These are phyloP conservation scores for Thereva unica DNA, from an alignment of 2,888 invertebrate species.

Conservation along the genomic window DNA sequence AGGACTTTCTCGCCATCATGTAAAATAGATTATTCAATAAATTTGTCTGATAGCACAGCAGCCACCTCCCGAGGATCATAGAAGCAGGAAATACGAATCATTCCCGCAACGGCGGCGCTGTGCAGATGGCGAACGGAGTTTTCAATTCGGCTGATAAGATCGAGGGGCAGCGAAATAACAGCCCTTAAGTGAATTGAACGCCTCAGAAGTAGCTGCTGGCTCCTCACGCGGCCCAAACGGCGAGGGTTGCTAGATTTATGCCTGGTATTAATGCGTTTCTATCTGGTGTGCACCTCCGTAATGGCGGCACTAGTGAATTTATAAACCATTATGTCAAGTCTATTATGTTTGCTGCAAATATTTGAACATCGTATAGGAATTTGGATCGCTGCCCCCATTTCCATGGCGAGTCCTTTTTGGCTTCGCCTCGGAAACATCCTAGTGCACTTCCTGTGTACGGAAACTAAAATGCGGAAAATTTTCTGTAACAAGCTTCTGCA, in stretches of 20 bases:
- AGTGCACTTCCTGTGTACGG: slow-evolving; percentile 14
- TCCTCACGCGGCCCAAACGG: background rate
- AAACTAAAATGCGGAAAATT: slow-evolving; percentile 17
- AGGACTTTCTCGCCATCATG: slow-evolving; percentile 38
- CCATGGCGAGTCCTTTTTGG: background rate
- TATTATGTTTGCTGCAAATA: background rate
- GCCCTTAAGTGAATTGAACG: slow-evolving; percentile 35
- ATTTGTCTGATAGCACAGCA: slow-evolving; percentile 30
- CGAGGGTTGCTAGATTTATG: background rate
- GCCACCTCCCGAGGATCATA: slow-evolving; percentile 1
- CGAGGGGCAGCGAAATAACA: slow-evolving; percentile 13
- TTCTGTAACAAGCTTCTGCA: background rate
- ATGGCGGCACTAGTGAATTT: too few species aligned
- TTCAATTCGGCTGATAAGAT: slow-evolving; percentile 15
- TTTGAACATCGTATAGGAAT: background rate
- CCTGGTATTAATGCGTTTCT: slow-evolving; percentile 9
- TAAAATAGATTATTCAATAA: slow-evolving; percentile 39
- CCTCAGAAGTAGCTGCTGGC: slow-evolving; percentile 7
- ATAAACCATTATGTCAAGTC: too few species aligned
- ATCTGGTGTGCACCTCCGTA: background rate
- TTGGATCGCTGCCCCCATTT: slow-evolving; percentile 9
- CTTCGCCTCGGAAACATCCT: background rate
- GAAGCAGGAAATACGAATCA: slow-evolving; percentile 4
- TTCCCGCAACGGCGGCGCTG: slow-evolving; percentile 6
- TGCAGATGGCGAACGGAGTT: slow-evolving; percentile 7